phyloP scores from a whole-genome alignment of 2,888 invertebrate species.

The Cryptus armator region DNA sequence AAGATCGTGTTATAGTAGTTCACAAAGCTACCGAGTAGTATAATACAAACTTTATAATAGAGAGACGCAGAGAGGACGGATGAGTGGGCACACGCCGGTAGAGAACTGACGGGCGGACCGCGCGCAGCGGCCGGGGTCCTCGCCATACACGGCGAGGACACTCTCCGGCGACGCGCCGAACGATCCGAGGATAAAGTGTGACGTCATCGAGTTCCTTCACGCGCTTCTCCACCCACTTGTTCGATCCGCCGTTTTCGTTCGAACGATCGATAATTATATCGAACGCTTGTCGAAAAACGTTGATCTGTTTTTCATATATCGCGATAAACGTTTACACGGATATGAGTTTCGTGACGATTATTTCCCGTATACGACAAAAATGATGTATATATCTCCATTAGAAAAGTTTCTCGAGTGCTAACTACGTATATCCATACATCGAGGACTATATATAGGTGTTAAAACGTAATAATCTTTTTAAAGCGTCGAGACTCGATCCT shows the following conservation, averaged over 20 bases:
- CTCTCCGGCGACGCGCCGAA: conserved; percentile 36
- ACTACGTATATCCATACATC: not conserved
- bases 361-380: too few relatives aligned
- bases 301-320: not conserved
- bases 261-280: conserved; percentile 39
- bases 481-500: not conserved
- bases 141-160: conserved; percentile 75
- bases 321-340: not conserved
- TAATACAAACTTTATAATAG: conserved; percentile 61
- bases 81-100: conserved; percentile 66
- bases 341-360: too few relatives aligned
- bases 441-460: not conserved
- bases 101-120: conserved; percentile 65
- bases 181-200: conserved; percentile 55
- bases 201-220: conserved; percentile 67
- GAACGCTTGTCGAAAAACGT: conserved; percentile 5
- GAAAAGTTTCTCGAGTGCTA: not conserved
- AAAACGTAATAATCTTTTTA: not conserved
- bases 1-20: conserved; percentile 24
- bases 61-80: conserved; percentile 39
- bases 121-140: conserved; percentile 58
- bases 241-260: conserved; percentile 51
- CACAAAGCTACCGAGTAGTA: conserved; percentile 25
- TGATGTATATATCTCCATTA: too few relatives aligned
- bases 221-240: conserved; percentile 35